Evolutionary conservation across 53 echinoderm and acorn worm species (phyloP).

Genomic region (Arbacia lixula): DNA sequence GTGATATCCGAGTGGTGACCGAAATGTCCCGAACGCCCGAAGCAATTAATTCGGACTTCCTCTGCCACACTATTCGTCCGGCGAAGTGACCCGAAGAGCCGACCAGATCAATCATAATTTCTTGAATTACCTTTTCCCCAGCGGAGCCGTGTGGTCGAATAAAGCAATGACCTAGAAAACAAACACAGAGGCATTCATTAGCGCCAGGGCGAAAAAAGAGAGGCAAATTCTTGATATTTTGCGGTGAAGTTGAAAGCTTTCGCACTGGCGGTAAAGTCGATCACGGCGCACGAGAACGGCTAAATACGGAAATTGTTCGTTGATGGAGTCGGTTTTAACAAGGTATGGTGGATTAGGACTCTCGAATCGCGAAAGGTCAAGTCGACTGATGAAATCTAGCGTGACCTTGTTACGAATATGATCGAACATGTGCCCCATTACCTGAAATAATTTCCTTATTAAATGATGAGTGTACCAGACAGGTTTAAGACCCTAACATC

Average conservation of each 20-base stretch:
- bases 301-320: constrained; percentile 22
- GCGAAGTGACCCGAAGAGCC: constrained; percentile 30
- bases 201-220: neutral
- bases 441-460: constrained; percentile 25
- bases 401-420: constrained; percentile 27
- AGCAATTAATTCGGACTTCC: no score
- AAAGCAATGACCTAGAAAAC: constrained; percentile 28
- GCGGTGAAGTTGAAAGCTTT: constrained; percentile 14
- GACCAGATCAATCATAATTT: constrained; percentile 22
- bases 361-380: constrained; percentile 26
- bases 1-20: no score
- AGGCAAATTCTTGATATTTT: constrained; percentile 6
- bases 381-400: constrained; percentile 15
- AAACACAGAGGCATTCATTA: constrained; percentile 10
- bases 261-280: constrained; percentile 25
- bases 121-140: neutral
- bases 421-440: constrained; percentile 19
- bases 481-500: no score
- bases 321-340: constrained; percentile 37
- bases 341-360: constrained; percentile 30
- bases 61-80: no score
- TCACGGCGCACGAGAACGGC: neutral
- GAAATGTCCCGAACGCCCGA: no score
- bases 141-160: neutral
- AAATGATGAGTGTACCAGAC: constrained; percentile 19